Evolutionary conservation across 2,888 invertebrate species (phyloP).

Genomic region (Cryptocheilus praepositus): DNA sequence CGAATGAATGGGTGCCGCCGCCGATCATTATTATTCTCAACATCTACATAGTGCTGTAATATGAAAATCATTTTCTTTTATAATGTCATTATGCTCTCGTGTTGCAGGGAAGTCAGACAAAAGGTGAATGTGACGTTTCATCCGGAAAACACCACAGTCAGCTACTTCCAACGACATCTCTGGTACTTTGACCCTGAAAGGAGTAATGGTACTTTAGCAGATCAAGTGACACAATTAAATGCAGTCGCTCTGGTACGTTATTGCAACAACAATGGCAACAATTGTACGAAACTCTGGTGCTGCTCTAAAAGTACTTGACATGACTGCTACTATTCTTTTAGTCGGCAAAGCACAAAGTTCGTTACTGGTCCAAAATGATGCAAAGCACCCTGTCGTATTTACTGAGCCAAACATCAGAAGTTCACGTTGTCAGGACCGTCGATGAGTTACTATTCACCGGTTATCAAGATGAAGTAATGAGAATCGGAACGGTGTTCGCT

Average conservation of each 20-base stretch:
- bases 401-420: conserved; percentile 76
- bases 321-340: conserved; percentile 47
- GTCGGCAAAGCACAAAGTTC: conserved; percentile 79
- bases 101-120: conserved; percentile 79
- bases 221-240: conserved; percentile 85
- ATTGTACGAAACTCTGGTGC: too few species aligned
- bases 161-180: conserved; percentile 81
- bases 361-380: conserved; percentile 78
- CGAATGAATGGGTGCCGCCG: too few species aligned
- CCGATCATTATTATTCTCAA: too few species aligned
- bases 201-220: conserved; percentile 83
- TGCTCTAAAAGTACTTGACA: too few species aligned
- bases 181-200: conserved; percentile 83
- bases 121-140: conserved; percentile 86
- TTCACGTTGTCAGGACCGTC: conserved; percentile 80
- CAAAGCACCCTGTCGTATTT: conserved; percentile 80
- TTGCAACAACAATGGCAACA: too few species aligned
- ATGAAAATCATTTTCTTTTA: too few species aligned
- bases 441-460: conserved; percentile 87
- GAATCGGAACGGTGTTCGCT: conserved; percentile 79
- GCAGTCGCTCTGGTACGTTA: conserved; percentile 85
- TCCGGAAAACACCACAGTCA: conserved; percentile 82
- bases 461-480: conserved; percentile 84
- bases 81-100: too few species aligned
- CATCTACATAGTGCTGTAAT: too few species aligned